Conservation (phyloP, 2,888 invertebrate species). For the Heliconius cydno region DNA sequence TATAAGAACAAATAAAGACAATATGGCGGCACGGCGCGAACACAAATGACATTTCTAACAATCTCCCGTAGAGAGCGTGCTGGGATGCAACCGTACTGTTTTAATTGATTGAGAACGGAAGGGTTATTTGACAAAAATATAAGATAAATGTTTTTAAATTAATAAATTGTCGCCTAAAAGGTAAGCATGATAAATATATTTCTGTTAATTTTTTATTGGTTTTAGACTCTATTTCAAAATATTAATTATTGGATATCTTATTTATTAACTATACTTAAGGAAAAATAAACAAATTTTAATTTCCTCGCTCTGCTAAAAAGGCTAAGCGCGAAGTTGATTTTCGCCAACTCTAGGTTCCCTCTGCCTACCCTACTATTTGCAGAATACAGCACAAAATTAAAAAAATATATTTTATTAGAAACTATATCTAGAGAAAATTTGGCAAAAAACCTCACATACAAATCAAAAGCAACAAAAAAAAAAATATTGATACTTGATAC, state of each 20-base stretch:
- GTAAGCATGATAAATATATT: not conserved
- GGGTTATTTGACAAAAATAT: slow-evolving; percentile 15
- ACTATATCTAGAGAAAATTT: not conserved
- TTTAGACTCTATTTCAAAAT: too few relatives aligned
- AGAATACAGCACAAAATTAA: not conserved
- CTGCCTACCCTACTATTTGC: too few relatives aligned
- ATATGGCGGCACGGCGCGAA: slow-evolving; percentile 31
- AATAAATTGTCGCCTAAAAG: not conserved
- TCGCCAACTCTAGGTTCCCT: too few relatives aligned
- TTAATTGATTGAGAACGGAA: slow-evolving; percentile 38
- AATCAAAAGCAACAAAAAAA: not conserved
- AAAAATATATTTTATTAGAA: not conserved
- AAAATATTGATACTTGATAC: not conserved
- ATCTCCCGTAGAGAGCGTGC: slow-evolving; percentile 47
- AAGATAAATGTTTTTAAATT: too few relatives aligned
- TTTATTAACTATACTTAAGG: too few relatives aligned
- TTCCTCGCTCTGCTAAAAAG: too few relatives aligned
- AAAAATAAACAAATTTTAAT: too few relatives aligned
- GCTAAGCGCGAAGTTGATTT: too few relatives aligned
- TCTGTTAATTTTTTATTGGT: too few relatives aligned
- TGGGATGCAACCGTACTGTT: slow-evolving; percentile 43
- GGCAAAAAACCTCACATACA: not conserved
- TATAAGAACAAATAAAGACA: slow-evolving; percentile 26
- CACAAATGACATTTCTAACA: slow-evolving; percentile 42
- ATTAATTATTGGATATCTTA: too few relatives aligned